Evolutionary conservation across 1,140 invertebrate species (phyloP).

Genomic region (Aphaenogaster floridana): DNA sequence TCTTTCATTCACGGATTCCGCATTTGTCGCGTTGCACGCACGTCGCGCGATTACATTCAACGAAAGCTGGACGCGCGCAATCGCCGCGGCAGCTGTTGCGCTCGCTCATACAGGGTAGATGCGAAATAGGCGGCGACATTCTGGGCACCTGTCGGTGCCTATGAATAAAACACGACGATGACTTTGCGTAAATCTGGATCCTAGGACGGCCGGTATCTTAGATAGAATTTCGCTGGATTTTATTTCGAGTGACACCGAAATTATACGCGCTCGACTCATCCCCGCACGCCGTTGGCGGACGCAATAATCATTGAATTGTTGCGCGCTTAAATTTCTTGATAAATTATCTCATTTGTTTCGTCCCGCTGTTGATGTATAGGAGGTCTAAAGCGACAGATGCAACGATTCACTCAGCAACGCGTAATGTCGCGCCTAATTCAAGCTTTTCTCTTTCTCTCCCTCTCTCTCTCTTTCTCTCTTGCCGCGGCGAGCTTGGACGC

Average conservation of each 20-base stretch:
- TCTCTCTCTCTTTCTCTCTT: neutral
- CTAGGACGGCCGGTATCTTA: neutral
- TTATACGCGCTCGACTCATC: neutral
- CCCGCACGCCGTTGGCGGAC: neutral
- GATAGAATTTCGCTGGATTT: slow-evolving; percentile 11
- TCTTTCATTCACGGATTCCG: slow-evolving; percentile 25
- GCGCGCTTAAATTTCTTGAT: slow-evolving; percentile 12
- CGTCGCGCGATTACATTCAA: slow-evolving; percentile 16
- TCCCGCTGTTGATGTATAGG: neutral
- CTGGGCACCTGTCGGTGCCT: slow-evolving; percentile 14
- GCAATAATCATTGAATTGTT: slow-evolving; percentile 16
- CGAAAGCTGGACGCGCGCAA: slow-evolving; percentile 18
- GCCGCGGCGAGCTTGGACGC: slow-evolving; percentile 8
- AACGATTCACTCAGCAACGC: slow-evolving; percentile 10
- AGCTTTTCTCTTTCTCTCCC: neutral
- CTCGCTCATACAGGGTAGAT: neutral
- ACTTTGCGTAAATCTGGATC: slow-evolving; percentile 4
- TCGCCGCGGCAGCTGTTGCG: slow-evolving; percentile 26
- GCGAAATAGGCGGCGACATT: slow-evolving; percentile 24
- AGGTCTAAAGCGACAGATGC: neutral
- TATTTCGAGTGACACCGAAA: slow-evolving; percentile 25
- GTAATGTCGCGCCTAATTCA: slow-evolving; percentile 4
- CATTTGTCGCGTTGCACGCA: neutral
- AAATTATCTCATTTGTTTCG: neutral
- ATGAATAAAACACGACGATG: slow-evolving; percentile 33